A percentile compares a stretch with the other conserved stretches of the same genome.
phyloP scores from a whole-genome alignment of 2,888 invertebrate species.

The Teleiodes luculella region DNA sequence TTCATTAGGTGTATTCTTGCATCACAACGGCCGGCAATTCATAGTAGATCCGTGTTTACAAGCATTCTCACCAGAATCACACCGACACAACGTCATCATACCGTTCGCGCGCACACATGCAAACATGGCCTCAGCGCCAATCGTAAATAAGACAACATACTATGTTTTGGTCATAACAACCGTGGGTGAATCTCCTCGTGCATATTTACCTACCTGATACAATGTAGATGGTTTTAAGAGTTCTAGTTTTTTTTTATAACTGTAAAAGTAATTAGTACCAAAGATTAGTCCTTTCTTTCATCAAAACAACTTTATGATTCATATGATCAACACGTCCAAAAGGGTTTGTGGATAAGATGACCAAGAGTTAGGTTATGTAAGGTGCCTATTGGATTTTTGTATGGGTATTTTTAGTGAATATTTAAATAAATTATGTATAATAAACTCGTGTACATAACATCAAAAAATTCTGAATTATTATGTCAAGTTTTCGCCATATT shows the following conservation, averaged over 20 bases:
- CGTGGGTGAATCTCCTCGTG: slow-evolving; percentile 33
- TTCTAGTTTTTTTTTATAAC: not conserved
- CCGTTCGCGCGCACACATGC: slow-evolving; percentile 49
- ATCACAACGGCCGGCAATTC: slow-evolving; percentile 17
- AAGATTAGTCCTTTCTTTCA: too few relatives aligned
- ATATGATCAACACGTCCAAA: not conserved
- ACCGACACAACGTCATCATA: slow-evolving; percentile 69
- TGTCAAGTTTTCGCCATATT: too few relatives aligned
- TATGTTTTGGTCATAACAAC: slow-evolving; percentile 38
- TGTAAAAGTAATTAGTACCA: not conserved
- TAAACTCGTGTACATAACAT: too few relatives aligned
- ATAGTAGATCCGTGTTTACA: slow-evolving; percentile 59
- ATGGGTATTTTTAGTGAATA: not conserved
- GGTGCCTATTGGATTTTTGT: not conserved
- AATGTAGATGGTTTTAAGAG: too few relatives aligned
- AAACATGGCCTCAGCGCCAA: slow-evolving; percentile 58
- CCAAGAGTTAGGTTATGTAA: not conserved
- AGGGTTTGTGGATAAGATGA: not conserved
- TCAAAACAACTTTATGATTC: not conserved
- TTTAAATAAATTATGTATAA: too few relatives aligned
- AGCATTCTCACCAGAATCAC: slow-evolving; percentile 43
- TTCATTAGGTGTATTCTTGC: slow-evolving; percentile 18
- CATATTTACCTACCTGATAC: slow-evolving; percentile 22
- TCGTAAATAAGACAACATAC: slow-evolving; percentile 56
- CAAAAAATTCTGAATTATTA: not conserved